phyloP scores from a whole-genome alignment of 2,797 vertebrate genomes.

The Takifugu rubripes region DNA sequence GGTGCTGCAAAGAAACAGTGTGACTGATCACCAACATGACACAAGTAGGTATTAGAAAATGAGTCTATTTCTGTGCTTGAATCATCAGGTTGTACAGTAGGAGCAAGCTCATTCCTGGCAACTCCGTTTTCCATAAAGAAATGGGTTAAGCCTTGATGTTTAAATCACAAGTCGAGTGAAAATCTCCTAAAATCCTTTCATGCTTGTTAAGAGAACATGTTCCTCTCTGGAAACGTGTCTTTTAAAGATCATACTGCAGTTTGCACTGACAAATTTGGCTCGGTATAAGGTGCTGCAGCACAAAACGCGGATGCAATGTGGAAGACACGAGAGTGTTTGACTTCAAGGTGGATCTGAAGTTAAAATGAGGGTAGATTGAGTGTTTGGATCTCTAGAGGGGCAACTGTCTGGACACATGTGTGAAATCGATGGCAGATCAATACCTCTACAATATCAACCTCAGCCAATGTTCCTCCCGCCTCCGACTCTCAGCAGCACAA shows the following conservation, averaged over 20 bases:
- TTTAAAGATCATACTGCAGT: conserved; percentile 53
- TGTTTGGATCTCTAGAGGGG: conserved; percentile 40
- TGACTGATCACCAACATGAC: conserved; percentile 27
- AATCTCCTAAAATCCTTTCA: conserved; percentile 71
- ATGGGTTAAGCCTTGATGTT: conserved; percentile 78
- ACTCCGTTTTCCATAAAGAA: conserved; percentile 71
- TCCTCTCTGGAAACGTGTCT: conserved; percentile 59
- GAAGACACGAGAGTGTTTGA: conserved; percentile 26
- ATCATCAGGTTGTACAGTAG: conserved; percentile 65
- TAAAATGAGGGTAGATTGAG: conserved; percentile 58
- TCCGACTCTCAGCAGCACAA: conserved; percentile 40
- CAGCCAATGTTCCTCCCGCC: conserved; percentile 43
- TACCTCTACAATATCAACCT: conserved; percentile 59
- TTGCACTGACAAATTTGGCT: conserved; percentile 53
- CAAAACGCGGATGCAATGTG: conserved; percentile 28
- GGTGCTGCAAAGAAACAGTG: conserved; percentile 9
- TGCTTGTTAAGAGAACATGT: conserved; percentile 70
- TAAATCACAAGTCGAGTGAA: conserved; percentile 68
- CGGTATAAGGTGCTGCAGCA: conserved; percentile 23
- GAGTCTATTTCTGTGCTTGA: conserved; percentile 44
- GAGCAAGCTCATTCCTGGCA: conserved; percentile 40
- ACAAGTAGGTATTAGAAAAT: conserved; percentile 36
- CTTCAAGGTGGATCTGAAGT: conserved; percentile 23
- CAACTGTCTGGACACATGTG: conserved; percentile 57
- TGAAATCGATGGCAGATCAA: conserved; percentile 64